Conservation (phyloP, 1,140 invertebrate genomes). For the Chlorops oryzae region DNA sequence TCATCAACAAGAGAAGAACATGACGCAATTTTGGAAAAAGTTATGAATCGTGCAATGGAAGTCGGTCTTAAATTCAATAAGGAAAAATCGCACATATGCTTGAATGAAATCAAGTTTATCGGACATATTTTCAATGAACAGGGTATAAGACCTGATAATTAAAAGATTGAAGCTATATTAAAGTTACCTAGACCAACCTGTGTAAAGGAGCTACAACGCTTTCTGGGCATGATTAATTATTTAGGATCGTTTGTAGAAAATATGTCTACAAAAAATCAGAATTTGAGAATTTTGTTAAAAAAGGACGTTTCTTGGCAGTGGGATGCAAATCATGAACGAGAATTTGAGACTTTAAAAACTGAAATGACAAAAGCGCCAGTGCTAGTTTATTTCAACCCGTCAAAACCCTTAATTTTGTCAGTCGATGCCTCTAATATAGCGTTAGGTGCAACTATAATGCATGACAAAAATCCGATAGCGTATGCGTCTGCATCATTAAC, state of each 20-base stretch:
- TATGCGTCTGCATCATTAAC: constrained; percentile 30
- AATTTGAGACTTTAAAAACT: constrained; percentile 24
- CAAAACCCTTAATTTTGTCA: constrained; percentile 26
- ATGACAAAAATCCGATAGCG: constrained; percentile 33
- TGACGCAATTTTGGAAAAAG: constrained; percentile 26
- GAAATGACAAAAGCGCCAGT: constrained; percentile 27
- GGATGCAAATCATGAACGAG: background rate
- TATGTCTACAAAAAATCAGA: constrained; percentile 22
- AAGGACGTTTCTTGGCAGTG: constrained; percentile 1
- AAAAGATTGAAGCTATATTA: constrained; percentile 24
- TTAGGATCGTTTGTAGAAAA: constrained; percentile 26
- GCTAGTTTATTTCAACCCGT: constrained; percentile 31
- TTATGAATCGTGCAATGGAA: constrained; percentile 23
- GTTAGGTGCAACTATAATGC: constrained; percentile 33
- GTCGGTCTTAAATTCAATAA: constrained; percentile 9
- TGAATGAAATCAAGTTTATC: constrained; percentile 33
- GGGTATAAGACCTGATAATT: background rate
- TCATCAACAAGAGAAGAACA: constrained; percentile 21
- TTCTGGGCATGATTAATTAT: constrained; percentile 30
- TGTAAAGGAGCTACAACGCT: constrained; percentile 26
- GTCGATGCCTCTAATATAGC: constrained; percentile 37
- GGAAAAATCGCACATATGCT: constrained; percentile 14
- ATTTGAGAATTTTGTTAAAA: background rate
- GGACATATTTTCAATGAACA: constrained; percentile 23
- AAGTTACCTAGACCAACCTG: constrained; percentile 25